These are phyloP conservation scores for Drosophila nebulosa DNA, from an alignment of 1,140 invertebrate species.

Conservation along the genomic window DNA sequence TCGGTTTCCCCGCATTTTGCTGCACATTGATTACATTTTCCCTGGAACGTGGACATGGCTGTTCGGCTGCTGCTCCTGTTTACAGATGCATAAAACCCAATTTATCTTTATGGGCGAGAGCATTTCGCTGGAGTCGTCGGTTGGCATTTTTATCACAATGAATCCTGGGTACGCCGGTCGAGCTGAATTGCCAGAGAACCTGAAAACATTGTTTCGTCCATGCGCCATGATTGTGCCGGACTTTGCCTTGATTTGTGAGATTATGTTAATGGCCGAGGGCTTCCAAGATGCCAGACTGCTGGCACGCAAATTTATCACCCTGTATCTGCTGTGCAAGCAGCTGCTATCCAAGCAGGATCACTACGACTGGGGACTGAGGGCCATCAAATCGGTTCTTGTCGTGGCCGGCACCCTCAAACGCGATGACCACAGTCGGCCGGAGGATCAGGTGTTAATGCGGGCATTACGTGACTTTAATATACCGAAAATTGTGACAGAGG, in stretches of 20 bases:
- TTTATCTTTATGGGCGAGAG: slow-evolving; percentile 91
- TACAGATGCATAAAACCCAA: slow-evolving; percentile 77
- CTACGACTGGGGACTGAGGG: slow-evolving; percentile 93
- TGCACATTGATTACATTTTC: slow-evolving; percentile 76
- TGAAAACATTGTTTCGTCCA: slow-evolving; percentile 84
- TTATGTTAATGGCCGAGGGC: slow-evolving; percentile 93
- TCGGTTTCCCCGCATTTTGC: slow-evolving; percentile 24
- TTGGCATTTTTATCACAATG: slow-evolving; percentile 96
- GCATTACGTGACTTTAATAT: slow-evolving; percentile 93
- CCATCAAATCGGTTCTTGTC: slow-evolving; percentile 93
- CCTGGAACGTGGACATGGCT: neutral
- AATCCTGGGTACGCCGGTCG: slow-evolving; percentile 93
- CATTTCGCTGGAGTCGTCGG: slow-evolving; percentile 88
- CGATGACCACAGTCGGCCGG: slow-evolving; percentile 84
- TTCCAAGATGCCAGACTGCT: slow-evolving; percentile 90
- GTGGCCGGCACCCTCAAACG: slow-evolving; percentile 87
- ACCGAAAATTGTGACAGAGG: slow-evolving; percentile 92
- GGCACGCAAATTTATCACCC: slow-evolving; percentile 91
- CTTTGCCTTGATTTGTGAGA: slow-evolving; percentile 93
- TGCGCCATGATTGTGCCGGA: slow-evolving; percentile 95
- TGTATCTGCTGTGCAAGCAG: slow-evolving; percentile 90
- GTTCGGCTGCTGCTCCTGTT: slow-evolving; percentile 32
- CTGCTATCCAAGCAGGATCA: slow-evolving; percentile 92
- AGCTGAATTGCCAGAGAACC: slow-evolving; percentile 74
- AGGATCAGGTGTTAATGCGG: slow-evolving; percentile 88